phyloP scores from a whole-genome alignment of 2,797 vertebrate genomes.

The Hydrolagus colliei region DNA sequence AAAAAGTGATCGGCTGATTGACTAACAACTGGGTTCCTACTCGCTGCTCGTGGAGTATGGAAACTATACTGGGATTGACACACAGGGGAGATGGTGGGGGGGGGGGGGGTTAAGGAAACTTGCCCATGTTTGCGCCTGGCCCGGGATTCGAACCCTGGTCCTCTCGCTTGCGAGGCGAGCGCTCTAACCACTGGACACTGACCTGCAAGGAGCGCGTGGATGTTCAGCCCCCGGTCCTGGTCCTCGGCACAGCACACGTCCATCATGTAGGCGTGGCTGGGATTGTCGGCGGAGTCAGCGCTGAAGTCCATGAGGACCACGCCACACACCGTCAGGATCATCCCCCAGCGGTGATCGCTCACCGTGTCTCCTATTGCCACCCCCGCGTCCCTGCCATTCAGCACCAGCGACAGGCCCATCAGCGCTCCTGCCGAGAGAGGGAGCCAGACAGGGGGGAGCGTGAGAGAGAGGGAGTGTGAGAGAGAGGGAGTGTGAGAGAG shows the following conservation, averaged over 20 bases:
- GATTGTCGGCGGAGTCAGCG: constrained; percentile 91
- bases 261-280: constrained; percentile 98
- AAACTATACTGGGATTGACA: too few relatives aligned
- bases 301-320: constrained; percentile 97
- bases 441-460: too few relatives aligned
- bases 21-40: too few relatives aligned
- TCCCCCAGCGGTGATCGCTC: constrained; percentile 84
- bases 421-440: constrained; percentile 63
- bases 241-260: constrained; percentile 88
- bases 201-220: constrained; percentile 88
- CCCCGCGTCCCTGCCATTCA: constrained; percentile 89
- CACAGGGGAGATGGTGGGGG: too few relatives aligned
- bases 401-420: constrained; percentile 77
- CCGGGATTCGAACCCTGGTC: too few relatives aligned
- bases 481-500: too few relatives aligned
- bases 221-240: constrained; percentile 90
- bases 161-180: too few relatives aligned
- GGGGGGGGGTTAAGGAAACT: too few relatives aligned
- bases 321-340: constrained; percentile 83
- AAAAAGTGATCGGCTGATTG: too few relatives aligned
- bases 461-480: too few relatives aligned
- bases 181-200: constrained; percentile 7
- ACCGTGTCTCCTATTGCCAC: constrained; percentile 69
- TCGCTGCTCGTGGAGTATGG: too few relatives aligned
- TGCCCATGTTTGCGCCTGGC: too few relatives aligned